Base-by-base conservation (phyloP, 2,113 vertebrate genomes). In the Scartelaos histophorus region DNA sequence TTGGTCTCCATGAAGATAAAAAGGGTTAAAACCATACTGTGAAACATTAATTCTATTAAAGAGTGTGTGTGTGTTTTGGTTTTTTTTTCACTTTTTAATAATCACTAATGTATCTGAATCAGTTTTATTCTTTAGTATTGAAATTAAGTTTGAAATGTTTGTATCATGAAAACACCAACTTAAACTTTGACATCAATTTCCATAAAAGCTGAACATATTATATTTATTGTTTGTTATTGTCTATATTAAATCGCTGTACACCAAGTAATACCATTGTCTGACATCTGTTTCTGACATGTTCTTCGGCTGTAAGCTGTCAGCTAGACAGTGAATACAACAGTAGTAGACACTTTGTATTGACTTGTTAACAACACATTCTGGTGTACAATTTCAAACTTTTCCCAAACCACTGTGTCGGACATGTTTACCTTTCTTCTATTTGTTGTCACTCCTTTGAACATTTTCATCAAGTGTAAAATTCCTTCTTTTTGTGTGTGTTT, bases 351-450 rank as follows among this genome's bases (percentile, higher is more conserved):
- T 78, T 69, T 74, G 45, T 29, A 24, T 70, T 73, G 81, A 69
- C 70, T 66, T 68, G 47, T 74, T 56, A 69, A 58, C 66, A 77
- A 78, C 69, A 84, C 70, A 80, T 69, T 34, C 65, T 74, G 78
- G 77, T 82, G 68, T 84, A 67, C 47, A 74, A 17, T 90, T 84
- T 77, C 69, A 84, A 60, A 46, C 70, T 56, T 75, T 77, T 51
- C 66, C 71, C 34, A 35, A 17, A 74, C 57, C 57, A 49, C 25
- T 79, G 73, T 35, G 56, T 71, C 73, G 75, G 68, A 34, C 74
- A 69, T 15, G 16, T 64, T 19, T 60, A 69, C 79, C 66, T 77
- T 64, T 67, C 51, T 57, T 66, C 71, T 69, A 71, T 81, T 17
- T 66, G 75, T 56, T 75, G 51, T 78, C 71, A 47, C 61, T 78